phyloP scores from a whole-genome alignment of 2,113 vertebrate species.

The Pterocles gutturalis region DNA sequence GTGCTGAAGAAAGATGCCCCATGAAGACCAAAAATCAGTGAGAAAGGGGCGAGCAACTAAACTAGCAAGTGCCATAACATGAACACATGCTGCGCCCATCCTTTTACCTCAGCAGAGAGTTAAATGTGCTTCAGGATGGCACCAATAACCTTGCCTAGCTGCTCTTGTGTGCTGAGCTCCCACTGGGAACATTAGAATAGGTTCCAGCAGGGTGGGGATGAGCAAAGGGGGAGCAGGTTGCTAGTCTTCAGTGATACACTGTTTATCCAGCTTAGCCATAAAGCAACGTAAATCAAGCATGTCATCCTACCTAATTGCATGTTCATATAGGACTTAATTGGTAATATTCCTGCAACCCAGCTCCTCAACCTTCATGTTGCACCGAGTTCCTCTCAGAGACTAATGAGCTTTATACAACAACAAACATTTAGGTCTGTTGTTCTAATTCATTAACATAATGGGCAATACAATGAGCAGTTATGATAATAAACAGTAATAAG shows the following conservation, averaged over 20 bases:
- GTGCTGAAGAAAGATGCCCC: not conserved
- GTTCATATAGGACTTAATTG: conserved; percentile 78
- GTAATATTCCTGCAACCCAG: conserved; percentile 65
- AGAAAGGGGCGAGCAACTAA: not conserved
- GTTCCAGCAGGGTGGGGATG: conserved; percentile 49
- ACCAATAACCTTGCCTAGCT: conserved; percentile 4
- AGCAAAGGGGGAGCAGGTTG: conserved; percentile 27
- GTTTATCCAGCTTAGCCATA: conserved; percentile 72
- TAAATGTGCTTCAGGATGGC: not conserved
- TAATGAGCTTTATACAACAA: conserved; percentile 74
- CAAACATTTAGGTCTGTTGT: conserved; percentile 74
- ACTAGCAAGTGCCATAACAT: not conserved
- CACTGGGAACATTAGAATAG: conserved; percentile 4
- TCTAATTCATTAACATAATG: conserved; percentile 79
- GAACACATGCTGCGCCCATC: not conserved
- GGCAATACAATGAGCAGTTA: conserved; percentile 66
- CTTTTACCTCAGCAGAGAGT: not conserved
- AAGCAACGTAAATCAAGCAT: conserved; percentile 76
- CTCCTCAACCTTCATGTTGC: conserved; percentile 57
- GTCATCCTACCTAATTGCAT: conserved; percentile 74
- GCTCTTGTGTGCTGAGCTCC: not conserved
- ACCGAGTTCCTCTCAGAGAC: conserved; percentile 49
- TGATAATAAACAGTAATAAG: conserved; percentile 68
- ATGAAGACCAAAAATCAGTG: not conserved
- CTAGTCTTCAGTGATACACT: not conserved